These are phyloP conservation scores for Carettochelys insculpta DNA, from an alignment of 2,113 vertebrate genomes.

Conservation along the genomic window DNA sequence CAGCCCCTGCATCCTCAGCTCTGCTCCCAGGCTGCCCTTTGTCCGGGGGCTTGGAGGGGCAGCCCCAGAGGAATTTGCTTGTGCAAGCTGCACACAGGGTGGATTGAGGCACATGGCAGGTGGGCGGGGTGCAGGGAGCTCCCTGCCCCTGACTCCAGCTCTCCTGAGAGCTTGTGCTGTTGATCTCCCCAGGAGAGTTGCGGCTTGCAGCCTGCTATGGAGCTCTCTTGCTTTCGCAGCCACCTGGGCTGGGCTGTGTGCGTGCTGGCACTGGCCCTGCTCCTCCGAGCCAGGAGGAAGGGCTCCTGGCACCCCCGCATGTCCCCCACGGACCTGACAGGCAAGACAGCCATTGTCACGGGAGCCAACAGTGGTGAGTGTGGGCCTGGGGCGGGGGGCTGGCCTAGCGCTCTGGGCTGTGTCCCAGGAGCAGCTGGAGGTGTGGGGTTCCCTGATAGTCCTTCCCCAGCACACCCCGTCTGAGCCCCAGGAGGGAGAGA, in stretches of 20 bases:
- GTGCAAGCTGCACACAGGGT: too few species aligned
- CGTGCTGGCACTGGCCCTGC: slow-evolving; percentile 55
- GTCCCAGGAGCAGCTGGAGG: too few species aligned
- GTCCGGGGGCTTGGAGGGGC: too few species aligned
- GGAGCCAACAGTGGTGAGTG: slow-evolving; percentile 86
- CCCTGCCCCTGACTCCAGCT: neutral
- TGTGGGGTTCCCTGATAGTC: too few species aligned
- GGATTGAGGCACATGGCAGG: too few species aligned
- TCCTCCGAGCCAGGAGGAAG: slow-evolving; percentile 59
- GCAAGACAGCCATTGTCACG: slow-evolving; percentile 87
- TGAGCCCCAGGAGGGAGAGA: too few species aligned
- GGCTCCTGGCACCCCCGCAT: slow-evolving; percentile 73
- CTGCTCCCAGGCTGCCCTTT: neutral
- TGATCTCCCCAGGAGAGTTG: too few species aligned
- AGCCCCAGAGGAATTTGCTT: too few species aligned
- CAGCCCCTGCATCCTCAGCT: too few species aligned
- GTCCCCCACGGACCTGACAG: slow-evolving; percentile 76
- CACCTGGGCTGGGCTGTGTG: slow-evolving; percentile 70
- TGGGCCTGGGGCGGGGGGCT: rapidly evolving
- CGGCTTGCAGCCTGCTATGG: neutral
- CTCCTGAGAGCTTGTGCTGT: too few species aligned
- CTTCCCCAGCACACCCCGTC: too few species aligned
- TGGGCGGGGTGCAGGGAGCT: neutral
- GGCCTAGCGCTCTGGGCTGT: neutral
- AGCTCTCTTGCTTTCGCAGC: neutral